phyloP scores from a whole-genome alignment of 2,797 vertebrate genomes.

The Dendrocincla tyrannina region DNA sequence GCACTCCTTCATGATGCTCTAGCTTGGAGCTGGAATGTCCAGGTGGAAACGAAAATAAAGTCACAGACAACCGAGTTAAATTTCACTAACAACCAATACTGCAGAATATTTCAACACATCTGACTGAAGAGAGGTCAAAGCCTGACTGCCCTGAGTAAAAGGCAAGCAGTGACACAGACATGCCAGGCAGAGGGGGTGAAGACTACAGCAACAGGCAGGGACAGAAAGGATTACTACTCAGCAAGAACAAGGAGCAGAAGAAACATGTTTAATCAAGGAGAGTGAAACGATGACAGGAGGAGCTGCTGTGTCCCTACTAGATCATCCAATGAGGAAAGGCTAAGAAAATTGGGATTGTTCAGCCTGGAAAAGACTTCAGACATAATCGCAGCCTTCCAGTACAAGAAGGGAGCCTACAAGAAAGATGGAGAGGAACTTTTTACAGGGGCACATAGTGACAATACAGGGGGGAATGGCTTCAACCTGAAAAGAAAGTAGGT shows the following conservation, averaged over 20 bases:
- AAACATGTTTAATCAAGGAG: background rate
- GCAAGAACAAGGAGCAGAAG: background rate
- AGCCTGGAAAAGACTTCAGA: background rate
- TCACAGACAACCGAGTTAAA: background rate
- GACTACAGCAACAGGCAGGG: background rate
- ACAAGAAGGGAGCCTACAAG: background rate
- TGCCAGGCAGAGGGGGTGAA: background rate
- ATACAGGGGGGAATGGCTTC: background rate
- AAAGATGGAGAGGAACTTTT: background rate
- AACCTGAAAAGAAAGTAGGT: background rate
- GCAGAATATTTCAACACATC: background rate
- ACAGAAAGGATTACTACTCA: background rate
- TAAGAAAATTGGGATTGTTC: background rate
- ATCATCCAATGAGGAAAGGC: background rate
- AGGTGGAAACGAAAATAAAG: background rate
- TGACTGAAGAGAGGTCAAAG: background rate
- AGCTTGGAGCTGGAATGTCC: background rate
- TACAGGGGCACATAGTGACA: background rate
- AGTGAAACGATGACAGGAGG: fast-evolving
- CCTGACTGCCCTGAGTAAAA: background rate
- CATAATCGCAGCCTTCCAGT: background rate
- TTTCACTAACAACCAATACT: background rate
- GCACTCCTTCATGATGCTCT: background rate
- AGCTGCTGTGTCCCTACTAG: background rate
- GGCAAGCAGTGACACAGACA: background rate